These are phyloP conservation scores for Seira ritae DNA, from an alignment of 2,888 invertebrate species.

Conservation along the genomic window DNA sequence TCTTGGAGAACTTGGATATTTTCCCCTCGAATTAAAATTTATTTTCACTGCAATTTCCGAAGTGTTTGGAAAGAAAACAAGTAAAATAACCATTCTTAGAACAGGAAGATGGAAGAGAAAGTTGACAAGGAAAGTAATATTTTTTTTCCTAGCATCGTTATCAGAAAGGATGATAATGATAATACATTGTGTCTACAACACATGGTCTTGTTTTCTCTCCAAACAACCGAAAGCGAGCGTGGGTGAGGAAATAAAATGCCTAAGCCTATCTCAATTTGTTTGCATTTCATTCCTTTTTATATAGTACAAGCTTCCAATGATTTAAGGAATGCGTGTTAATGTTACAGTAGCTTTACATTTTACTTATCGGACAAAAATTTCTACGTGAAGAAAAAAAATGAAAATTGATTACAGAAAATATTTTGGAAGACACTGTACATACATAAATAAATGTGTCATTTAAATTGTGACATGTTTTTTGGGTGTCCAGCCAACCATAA, in stretches of 20 bases:
- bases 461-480: neutral
- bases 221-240: slow-evolving; percentile 57
- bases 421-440: no score
- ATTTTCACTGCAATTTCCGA: neutral
- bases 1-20: no score
- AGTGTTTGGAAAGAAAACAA: neutral
- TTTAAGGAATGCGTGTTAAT: no score
- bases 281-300: no score
- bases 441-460: no score
- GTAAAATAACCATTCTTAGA: neutral
- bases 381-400: no score
- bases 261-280: no score
- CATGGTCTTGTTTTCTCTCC: slow-evolving; percentile 71
- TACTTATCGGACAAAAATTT: no score
- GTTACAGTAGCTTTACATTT: no score
- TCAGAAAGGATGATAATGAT: slow-evolving; percentile 34
- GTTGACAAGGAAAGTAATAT: neutral
- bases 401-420: no score
- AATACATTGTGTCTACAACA: slow-evolving; percentile 65
- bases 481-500: neutral
- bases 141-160: neutral
- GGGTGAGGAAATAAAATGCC: neutral
- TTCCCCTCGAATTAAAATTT: neutral
- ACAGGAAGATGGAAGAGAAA: neutral
- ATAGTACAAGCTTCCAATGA: no score